These are phyloP conservation scores for Halcyon malimbica DNA, from an alignment of 2,113 vertebrate species.

Conservation along the genomic window DNA sequence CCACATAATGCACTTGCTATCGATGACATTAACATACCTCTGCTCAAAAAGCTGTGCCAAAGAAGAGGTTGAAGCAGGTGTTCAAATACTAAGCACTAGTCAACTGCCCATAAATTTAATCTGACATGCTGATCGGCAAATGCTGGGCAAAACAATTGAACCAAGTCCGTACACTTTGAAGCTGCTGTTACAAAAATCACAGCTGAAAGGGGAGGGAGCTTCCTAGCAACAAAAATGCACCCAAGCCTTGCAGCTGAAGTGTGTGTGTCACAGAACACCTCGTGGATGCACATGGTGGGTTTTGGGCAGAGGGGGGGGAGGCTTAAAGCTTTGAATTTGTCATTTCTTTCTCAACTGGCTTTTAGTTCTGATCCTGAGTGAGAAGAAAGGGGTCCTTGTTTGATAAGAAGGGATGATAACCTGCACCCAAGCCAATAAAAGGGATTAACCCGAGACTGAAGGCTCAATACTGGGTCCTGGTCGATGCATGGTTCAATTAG, in stretches of 20 bases:
- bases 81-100: conserved; percentile 32
- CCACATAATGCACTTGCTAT: not conserved
- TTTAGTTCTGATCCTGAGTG: conserved; percentile 29
- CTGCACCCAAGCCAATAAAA: conserved; percentile 53
- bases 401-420: conserved; percentile 67
- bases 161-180: conserved; percentile 27
- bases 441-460: conserved; percentile 49
- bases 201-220: not conserved
- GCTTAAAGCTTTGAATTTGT: conserved; percentile 56
- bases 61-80: conserved; percentile 29
- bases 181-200: conserved; percentile 35
- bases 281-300: not conserved
- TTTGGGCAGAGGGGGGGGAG: not conserved
- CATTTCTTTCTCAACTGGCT: conserved; percentile 52
- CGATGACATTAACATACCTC: not conserved
- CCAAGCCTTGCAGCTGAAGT: not conserved
- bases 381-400: conserved; percentile 66
- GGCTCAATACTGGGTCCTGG: conserved; percentile 42
- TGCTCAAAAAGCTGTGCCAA: not conserved
- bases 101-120: conserved; percentile 35
- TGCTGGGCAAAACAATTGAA: conserved; percentile 45
- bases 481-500: conserved; percentile 37
- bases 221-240: conserved; percentile 45
- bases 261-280: not conserved
- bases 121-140: not conserved